Evolutionary conservation across 2,888 invertebrate species (phyloP), one percentile per base, ranked within the genome.

Genomic region (Perdita meconis): DNA sequence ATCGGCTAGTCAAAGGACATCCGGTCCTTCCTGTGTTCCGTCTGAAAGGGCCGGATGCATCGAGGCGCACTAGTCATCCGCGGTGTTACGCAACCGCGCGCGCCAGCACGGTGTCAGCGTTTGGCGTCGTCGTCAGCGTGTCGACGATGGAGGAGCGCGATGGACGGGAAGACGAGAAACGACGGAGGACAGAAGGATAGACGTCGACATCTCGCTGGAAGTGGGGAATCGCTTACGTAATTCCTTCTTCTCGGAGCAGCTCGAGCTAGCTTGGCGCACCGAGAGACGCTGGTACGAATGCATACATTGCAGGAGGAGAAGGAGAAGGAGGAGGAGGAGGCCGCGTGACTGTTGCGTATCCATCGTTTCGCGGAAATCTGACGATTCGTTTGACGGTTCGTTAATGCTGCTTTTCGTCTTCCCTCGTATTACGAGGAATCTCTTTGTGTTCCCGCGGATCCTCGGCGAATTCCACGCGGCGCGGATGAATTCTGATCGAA

Each of bases 171-270:
- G 55, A 78, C 61, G 75, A 56, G 24, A 61, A 56, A 63, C 67
- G 19, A 64, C 69, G 70, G 72, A 80, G 75, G 72, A 73, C 74
- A 61, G 74, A 77, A 77, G 69, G 73, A 84, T 80, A 77, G 78
- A 75, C 55, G 67, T 72, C 68, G 78, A 64, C 80, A 51, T 75
- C 47, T 56, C 40, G 30, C 40, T 63, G 16, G 30, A 66, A 71
- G 82, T 64, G 84, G 72, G 82, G 80, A 81, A 57, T 24, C 56
- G 66, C 65, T 85, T 85, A 83, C 85, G 85, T 83, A 85, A 85
- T 85, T 74, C 50, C 81, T 79, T 79, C 85, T 85, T 82, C 83
- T 78, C 36, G 53, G 68, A 81, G 79, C 30, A 34, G 36, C 44
- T 30, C 65, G n/a, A 40, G 61, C 19, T 34, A 36, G 30, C 13